Evolutionary conservation across 2,797 vertebrate genomes (phyloP).

Genomic region (Synaphobranchus kaupii): DNA sequence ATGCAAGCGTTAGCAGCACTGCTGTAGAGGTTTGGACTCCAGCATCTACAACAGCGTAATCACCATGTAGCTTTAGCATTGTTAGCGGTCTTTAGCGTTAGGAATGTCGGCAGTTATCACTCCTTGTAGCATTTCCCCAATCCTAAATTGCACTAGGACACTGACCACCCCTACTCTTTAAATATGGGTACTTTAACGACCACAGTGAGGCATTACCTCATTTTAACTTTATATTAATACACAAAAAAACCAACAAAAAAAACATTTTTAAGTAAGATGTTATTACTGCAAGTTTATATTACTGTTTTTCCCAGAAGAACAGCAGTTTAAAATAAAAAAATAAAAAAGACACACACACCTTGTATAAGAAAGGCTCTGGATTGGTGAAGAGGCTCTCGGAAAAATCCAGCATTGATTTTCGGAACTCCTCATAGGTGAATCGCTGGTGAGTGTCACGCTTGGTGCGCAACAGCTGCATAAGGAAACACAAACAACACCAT

Average conservation of each 20-base stretch:
- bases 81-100: not conserved
- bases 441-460: conserved; percentile 54
- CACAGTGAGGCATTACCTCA: not conserved
- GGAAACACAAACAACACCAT: not conserved
- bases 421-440: conserved; percentile 61
- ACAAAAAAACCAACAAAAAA: not conserved
- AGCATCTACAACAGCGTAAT: not conserved
- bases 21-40: no score
- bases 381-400: conserved; percentile 53
- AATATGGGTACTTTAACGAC: not conserved
- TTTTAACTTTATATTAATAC: not conserved
- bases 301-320: not conserved
- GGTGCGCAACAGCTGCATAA: conserved; percentile 57
- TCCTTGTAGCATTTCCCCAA: not conserved
- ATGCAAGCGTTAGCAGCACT: not conserved
- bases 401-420: conserved; percentile 65
- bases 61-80: no score
- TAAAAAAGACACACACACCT: conserved; percentile 50
- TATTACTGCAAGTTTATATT: not conserved
- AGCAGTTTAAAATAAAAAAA: no score
- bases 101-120: not conserved
- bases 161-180: not conserved
- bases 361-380: conserved; percentile 62
- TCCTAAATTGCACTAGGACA: not conserved
- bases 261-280: not conserved